Percentiles rank a stretch among this genome's conserved stretches.
Conservation (phyloP, 2,113 vertebrate genomes). For the Papio anubis region DNA sequence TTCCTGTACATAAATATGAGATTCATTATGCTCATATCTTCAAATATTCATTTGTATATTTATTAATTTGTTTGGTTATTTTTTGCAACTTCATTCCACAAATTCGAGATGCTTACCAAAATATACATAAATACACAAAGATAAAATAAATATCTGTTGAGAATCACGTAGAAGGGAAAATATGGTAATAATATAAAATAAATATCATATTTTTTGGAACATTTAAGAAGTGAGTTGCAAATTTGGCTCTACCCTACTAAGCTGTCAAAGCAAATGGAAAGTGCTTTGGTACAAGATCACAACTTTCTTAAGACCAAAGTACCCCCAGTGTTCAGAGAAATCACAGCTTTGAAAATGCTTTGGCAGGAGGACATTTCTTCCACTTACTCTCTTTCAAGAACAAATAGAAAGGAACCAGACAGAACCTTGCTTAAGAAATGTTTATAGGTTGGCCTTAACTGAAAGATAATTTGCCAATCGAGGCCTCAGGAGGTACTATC, state of each 20-base stretch:
- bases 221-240: neutral
- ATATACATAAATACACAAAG: neutral
- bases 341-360: slow-evolving; percentile 46
- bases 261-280: slow-evolving; percentile 1
- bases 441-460: slow-evolving; percentile 39
- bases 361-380: slow-evolving; percentile 27
- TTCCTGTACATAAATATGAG: neutral
- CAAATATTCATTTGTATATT: neutral
- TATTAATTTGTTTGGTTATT: neutral
- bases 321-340: neutral
- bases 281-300: neutral
- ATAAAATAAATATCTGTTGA: neutral
- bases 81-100: neutral
- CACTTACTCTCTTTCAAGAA: slow-evolving; percentile 59
- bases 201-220: neutral
- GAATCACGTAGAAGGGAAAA: neutral
- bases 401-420: slow-evolving; percentile 39
- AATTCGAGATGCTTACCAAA: neutral
- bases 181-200: neutral
- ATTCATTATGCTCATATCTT: neutral
- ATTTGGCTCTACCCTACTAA: neutral
- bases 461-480: slow-evolving; percentile 29
- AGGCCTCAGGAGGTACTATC: neutral
- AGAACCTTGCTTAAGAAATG: slow-evolving; percentile 35
- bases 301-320: slow-evolving; percentile 32